A percentile compares a stretch with the other conserved stretches of the same genome.
Conservation (phyloP, 1,140 invertebrate genomes). For the Ostrea denselamellosa region DNA sequence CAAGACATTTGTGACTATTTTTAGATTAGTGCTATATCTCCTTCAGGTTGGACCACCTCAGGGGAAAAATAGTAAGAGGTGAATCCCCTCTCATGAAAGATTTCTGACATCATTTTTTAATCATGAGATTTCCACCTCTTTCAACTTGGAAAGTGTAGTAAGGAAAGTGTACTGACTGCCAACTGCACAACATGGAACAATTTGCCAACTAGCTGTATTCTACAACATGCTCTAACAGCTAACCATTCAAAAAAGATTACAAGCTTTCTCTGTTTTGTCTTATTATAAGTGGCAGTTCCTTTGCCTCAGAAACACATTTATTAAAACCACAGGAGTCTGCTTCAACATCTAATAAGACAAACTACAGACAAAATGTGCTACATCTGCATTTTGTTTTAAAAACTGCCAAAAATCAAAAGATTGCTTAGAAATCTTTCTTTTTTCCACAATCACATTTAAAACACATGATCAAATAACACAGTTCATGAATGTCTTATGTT, state of each 20-base stretch:
- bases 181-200: neutral
- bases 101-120: no score
- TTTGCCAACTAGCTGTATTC: slow-evolving; percentile 6
- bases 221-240: neutral
- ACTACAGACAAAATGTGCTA: neutral
- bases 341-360: neutral
- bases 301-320: neutral
- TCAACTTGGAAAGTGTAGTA: neutral
- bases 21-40: no score
- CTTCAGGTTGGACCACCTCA: no score
- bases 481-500: no score
- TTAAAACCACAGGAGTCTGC: neutral
- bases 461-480: no score
- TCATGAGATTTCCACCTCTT: no score
- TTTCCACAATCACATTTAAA: neutral
- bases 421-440: slow-evolving; percentile 54
- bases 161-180: neutral
- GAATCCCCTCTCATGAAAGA: no score
- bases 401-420: neutral
- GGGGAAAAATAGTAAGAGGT: no score
- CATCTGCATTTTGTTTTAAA: neutral
- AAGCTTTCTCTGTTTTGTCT: slow-evolving; percentile 29
- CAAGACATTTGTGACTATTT: no score
- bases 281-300: neutral
- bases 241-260: neutral